Evolutionary conservation across 1,140 invertebrate species (phyloP).

Genomic region (Ptiloglossa arizonensis): DNA sequence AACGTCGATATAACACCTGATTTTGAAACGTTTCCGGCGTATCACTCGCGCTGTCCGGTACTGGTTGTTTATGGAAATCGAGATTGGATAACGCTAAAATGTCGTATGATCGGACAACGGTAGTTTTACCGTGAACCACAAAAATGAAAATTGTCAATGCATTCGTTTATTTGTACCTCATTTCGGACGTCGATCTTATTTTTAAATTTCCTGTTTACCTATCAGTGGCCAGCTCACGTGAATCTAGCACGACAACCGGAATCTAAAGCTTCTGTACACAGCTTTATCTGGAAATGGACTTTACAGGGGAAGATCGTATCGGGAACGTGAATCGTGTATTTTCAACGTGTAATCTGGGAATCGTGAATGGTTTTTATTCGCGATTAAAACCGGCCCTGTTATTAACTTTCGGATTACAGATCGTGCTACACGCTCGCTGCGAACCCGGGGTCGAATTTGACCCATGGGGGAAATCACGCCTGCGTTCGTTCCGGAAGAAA

Average conservation of each 20-base stretch:
- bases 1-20: too few relatives aligned
- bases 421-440: too few relatives aligned
- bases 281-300: slow-evolving; percentile 43
- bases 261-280: slow-evolving; percentile 8
- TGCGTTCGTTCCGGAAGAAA: too few relatives aligned
- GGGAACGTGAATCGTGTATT: slow-evolving; percentile 26
- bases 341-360: slow-evolving; percentile 35
- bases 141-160: not conserved
- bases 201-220: not conserved
- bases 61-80: too few relatives aligned
- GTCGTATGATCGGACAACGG: too few relatives aligned
- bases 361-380: slow-evolving; percentile 30
- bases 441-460: too few relatives aligned
- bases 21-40: too few relatives aligned
- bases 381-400: slow-evolving; percentile 8
- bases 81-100: too few relatives aligned
- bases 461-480: too few relatives aligned
- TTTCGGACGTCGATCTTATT: not conserved
- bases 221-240: not conserved
- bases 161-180: too few relatives aligned
- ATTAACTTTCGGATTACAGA: not conserved
- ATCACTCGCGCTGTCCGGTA: too few relatives aligned
- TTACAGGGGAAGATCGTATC: slow-evolving; percentile 27
- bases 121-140: too few relatives aligned
- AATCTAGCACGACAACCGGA: not conserved